Evolutionary conservation across 2,888 invertebrate species (phyloP).

Genomic region (Netelia melanura): DNA sequence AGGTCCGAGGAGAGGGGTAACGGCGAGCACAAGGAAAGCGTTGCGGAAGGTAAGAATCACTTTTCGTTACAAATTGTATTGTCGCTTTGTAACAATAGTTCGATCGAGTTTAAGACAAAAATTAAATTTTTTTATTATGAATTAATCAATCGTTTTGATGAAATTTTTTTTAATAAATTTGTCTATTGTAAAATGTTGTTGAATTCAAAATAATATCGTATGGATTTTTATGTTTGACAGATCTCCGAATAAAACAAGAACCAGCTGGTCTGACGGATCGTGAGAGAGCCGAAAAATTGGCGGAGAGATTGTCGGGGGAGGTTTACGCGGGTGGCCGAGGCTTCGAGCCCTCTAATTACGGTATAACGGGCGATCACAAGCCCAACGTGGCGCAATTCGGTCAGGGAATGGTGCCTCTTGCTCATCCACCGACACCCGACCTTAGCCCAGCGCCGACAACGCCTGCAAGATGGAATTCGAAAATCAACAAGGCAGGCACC

Average conservation of each 20-base stretch:
- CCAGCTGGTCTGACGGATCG: constrained; percentile 85
- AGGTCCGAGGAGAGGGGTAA: constrained; percentile 81
- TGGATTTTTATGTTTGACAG: constrained; percentile 67
- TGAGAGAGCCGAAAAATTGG: constrained; percentile 81
- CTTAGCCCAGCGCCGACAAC: constrained; percentile 85
- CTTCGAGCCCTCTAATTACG: constrained; percentile 82
- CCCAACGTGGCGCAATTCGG: constrained; percentile 77
- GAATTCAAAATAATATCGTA: neutral
- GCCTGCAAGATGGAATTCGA: constrained; percentile 86
- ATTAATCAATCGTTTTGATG: too few relatives aligned
- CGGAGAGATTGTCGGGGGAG: constrained; percentile 81
- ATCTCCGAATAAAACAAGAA: constrained; percentile 87
- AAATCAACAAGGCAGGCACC: constrained; percentile 90
- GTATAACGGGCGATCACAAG: constrained; percentile 75
- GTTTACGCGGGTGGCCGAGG: constrained; percentile 81
- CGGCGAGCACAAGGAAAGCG: constrained; percentile 82
- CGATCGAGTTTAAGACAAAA: too few relatives aligned
- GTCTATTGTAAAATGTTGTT: neutral
- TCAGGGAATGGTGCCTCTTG: constrained; percentile 83
- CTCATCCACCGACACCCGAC: constrained; percentile 85
- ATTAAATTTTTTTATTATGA: too few relatives aligned
- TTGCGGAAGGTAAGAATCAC: constrained; percentile 81
- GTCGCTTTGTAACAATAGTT: neutral
- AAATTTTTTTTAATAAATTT: too few relatives aligned
- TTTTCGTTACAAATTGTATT: neutral